These are phyloP conservation scores for Gymnocheta viridis DNA, from an alignment of 2,888 invertebrate species.

Conservation along the genomic window DNA sequence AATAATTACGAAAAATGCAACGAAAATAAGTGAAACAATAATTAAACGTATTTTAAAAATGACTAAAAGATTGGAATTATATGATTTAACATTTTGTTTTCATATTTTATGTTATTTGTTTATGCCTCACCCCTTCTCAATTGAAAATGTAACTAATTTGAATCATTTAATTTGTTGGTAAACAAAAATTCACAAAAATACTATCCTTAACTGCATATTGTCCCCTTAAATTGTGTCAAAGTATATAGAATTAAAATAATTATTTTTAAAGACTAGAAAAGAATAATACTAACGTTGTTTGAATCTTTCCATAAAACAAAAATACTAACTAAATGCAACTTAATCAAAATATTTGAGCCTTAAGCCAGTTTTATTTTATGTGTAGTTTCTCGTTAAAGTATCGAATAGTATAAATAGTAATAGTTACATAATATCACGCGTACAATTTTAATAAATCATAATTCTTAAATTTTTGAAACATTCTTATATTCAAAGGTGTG, in stretches of 20 bases:
- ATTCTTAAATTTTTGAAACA: neutral
- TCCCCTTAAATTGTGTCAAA: slow-evolving; percentile 22
- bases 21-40: slow-evolving; percentile 9
- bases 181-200: neutral
- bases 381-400: slow-evolving; percentile 35
- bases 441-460: neutral
- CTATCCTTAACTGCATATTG: neutral
- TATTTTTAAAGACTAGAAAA: slow-evolving; percentile 1
- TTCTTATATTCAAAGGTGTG: slow-evolving; percentile 2
- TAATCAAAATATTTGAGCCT: slow-evolving; percentile 58
- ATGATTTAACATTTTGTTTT: neutral
- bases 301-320: neutral
- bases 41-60: neutral
- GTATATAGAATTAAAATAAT: slow-evolving; percentile 8
- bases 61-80: neutral
- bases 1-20: slow-evolving; percentile 38
- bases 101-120: neutral
- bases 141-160: neutral
- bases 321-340: slow-evolving; percentile 38
- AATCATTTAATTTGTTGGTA: neutral
- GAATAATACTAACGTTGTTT: neutral
- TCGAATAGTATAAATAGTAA: slow-evolving; percentile 47
- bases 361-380: slow-evolving; percentile 32
- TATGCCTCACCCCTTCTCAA: neutral
- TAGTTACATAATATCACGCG: neutral